Evolutionary conservation across 1,140 invertebrate species (phyloP), one percentile per base, ranked within the genome.

Genomic region (Ridgeia piscesae): DNA sequence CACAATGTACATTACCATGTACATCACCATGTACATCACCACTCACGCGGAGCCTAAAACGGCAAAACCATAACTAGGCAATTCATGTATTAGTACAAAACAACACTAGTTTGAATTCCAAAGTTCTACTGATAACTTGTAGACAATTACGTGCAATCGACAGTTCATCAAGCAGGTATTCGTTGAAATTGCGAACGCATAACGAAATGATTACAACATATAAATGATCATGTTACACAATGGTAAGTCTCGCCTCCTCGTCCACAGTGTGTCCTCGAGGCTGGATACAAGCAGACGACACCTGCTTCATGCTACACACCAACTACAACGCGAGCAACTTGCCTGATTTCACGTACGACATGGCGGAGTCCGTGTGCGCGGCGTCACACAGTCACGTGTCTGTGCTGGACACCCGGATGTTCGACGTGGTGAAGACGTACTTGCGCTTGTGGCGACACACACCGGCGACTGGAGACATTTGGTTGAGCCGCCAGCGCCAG

Each of bases 351-450:
- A 77, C 58, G 58, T 90, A 90, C 6, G 31, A 42, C 33, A n/a
- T 35, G 35, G 89, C 89, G 35, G 89, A 90, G 21, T 35, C 34
- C 4, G 35, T 90, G 89, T 90, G 89, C n/a, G 33, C 34, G 35
- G 35, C 89, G 34, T 35, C 34, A 34, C 34, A 90, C 35, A 42
- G 89, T 90, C 34, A 90, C 89, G 35, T 90, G 35, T 34, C 89
- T 35, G 9, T 2, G 34, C 35, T 27, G 1, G 89, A 90, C 35
- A 42, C 34, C 34, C 34, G 35, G 34, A 90, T 42, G 34, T 90
- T 90, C 17, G 31, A 90, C 35, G 17, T 90, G 35, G 34, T 90
- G 34, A 90, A 90, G 89, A 90, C n/a, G n/a, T 90, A 90, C n/a
- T 90, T 90, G 89, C 14, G n/a, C 17, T n/a, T 90, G 11, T 90